Percentiles rank a stretch among this genome's conserved stretches.
Conservation (phyloP, 2,113 vertebrate genomes). For the Muscicapa adusta region DNA sequence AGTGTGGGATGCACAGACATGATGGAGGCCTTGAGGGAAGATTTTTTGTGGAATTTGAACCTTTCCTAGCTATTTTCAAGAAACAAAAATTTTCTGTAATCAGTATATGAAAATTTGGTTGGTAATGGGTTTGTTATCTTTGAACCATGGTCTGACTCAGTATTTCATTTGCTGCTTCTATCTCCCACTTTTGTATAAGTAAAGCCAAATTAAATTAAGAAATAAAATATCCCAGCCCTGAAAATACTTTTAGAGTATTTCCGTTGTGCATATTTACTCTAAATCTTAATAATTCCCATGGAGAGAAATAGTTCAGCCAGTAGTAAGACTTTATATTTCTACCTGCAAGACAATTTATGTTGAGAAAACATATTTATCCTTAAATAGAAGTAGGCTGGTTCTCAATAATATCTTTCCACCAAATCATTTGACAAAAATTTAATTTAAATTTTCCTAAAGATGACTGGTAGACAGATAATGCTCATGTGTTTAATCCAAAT, state of each 20-base stretch:
- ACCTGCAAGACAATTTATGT: neutral
- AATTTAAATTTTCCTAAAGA: neutral
- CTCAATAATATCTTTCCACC: neutral
- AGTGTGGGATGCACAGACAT: neutral
- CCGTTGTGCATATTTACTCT: neutral
- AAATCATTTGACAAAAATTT: neutral
- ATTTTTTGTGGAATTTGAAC: neutral
- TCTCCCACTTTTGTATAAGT: neutral
- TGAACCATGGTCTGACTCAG: neutral
- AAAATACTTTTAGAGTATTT: neutral
- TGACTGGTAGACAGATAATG: neutral
- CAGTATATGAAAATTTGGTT: neutral
- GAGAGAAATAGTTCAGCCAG: neutral
- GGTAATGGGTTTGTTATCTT: neutral
- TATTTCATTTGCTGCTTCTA: neutral
- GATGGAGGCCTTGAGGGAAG: neutral
- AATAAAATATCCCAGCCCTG: neutral
- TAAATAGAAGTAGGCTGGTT: neutral
- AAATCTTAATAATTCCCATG: neutral
- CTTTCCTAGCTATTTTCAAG: neutral
- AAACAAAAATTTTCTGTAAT: neutral
- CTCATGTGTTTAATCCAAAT: neutral
- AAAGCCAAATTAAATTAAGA: neutral
- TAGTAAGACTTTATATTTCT: neutral
- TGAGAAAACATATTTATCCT: neutral